Evolutionary conservation across 1,140 invertebrate species (phyloP).

Genomic region (Tetragnatha versicolor): DNA sequence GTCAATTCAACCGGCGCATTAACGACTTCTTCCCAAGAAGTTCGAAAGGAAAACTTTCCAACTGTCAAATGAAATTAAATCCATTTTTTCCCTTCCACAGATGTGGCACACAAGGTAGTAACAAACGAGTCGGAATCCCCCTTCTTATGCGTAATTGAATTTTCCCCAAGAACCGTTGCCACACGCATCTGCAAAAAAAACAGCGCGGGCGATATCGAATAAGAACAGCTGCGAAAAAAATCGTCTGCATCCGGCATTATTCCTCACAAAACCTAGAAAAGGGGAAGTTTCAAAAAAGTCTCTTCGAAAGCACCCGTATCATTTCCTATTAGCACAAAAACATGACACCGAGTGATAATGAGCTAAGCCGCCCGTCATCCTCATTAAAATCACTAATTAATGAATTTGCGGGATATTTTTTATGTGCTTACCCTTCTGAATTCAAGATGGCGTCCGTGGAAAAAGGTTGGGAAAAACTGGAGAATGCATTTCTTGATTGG

Average conservation of each 20-base stretch:
- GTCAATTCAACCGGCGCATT: neutral
- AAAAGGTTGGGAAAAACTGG: neutral
- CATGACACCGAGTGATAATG: conserved; percentile 29
- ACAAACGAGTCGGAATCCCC: neutral
- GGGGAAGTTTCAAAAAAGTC: neutral
- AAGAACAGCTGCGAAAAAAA: neutral
- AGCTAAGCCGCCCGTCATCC: neutral
- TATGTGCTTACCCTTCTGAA: neutral
- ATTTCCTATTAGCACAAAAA: conserved; percentile 11
- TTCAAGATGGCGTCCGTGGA: neutral
- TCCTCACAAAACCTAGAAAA: too few relatives aligned
- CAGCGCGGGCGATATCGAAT: neutral
- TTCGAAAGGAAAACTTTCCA: neutral
- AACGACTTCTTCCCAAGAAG: too few relatives aligned
- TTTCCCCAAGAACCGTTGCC: neutral
- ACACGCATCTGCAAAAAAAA: neutral
- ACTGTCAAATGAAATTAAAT: conserved; percentile 11
- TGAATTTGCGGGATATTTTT: conserved; percentile 25
- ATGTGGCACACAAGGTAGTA: too few relatives aligned
- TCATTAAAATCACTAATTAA: conserved; percentile 52
- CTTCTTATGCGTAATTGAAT: conserved; percentile 1
- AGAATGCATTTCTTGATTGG: too few relatives aligned
- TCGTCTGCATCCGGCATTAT: neutral
- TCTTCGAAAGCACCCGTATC: conserved; percentile 7
- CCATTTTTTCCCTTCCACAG: neutral